These are phyloP conservation scores for Heliocidaris tuberculata DNA, from an alignment of 35 echinoderm and acorn worm species.

Conservation along the genomic window DNA sequence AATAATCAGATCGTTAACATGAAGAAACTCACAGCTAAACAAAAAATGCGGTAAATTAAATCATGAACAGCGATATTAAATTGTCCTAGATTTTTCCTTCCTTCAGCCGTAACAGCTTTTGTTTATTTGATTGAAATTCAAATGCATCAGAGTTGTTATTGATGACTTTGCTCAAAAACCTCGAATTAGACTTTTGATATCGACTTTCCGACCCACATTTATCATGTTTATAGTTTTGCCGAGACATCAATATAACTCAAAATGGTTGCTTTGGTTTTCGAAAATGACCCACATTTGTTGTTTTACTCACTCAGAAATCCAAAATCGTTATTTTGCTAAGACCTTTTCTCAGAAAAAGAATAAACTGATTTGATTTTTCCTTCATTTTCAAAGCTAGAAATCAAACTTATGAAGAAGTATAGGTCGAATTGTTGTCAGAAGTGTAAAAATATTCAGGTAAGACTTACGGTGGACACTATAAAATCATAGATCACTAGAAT, in stretches of 20 bases:
- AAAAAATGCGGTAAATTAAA: neutral
- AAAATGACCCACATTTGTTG: neutral
- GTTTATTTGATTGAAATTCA: slow-evolving; percentile 10
- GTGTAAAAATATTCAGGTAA: no score
- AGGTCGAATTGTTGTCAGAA: no score
- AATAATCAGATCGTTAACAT: neutral
- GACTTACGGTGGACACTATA: no score
- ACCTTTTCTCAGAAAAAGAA: no score
- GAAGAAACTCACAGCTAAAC: neutral
- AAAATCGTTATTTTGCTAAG: neutral
- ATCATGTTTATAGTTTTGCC: no score
- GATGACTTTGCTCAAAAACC: neutral
- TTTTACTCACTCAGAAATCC: neutral
- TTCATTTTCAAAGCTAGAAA: neutral
- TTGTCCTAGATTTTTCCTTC: neutral
- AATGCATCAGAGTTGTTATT: neutral
- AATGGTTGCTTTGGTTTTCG: neutral
- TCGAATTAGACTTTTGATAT: neutral
- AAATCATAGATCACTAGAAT: no score
- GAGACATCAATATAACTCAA: neutral
- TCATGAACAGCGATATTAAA: neutral
- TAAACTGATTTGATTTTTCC: neutral
- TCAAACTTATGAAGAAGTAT: neutral
- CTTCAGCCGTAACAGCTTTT: neutral
- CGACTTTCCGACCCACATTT: neutral